A percentile compares a stretch with the other conserved stretches of the same genome.
Evolutionary conservation across 2,888 invertebrate genomes (phyloP).

Genomic region (Minunthozetes semirufus): DNA sequence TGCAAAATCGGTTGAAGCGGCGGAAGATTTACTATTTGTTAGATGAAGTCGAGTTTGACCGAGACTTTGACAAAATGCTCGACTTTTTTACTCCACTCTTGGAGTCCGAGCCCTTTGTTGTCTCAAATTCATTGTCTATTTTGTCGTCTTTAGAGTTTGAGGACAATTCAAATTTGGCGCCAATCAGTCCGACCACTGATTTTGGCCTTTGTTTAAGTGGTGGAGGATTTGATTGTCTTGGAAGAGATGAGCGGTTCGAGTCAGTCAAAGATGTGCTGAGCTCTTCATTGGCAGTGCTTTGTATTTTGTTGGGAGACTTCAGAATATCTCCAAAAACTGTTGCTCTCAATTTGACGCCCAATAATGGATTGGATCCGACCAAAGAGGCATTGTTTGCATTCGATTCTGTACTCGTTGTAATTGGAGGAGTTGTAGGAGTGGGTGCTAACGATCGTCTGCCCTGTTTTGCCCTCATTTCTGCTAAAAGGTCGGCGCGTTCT

Average conservation of each 20-base stretch:
- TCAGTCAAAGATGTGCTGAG: constrained; percentile 1
- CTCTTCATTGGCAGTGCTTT: constrained; percentile 28
- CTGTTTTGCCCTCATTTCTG: constrained; percentile 42
- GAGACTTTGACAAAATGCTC: not conserved
- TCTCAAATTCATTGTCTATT: constrained; percentile 2
- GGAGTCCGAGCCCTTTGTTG: not conserved
- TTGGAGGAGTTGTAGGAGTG: constrained; percentile 28
- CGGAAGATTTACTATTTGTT: not conserved
- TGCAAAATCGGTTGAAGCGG: too few relatives aligned
- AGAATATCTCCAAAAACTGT: constrained; percentile 33
- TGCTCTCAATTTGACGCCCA: constrained; percentile 26
- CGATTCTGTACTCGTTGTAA: not conserved
- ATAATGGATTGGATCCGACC: not conserved
- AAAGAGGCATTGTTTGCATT: not conserved
- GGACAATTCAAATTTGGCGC: constrained; percentile 37
- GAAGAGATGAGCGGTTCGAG: not conserved
- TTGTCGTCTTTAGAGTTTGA: not conserved
- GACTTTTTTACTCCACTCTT: constrained; percentile 9
- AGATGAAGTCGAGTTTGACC: not conserved
- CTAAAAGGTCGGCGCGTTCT: constrained; percentile 34
- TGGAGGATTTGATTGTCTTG: constrained; percentile 37
- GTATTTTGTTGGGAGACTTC: constrained; percentile 30
- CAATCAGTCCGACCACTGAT: constrained; percentile 40
- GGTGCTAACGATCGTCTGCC: constrained; percentile 39
- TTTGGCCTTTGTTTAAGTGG: constrained; percentile 41